Percentiles rank a stretch among this genome's conserved stretches.
phyloP scores from a whole-genome alignment of 1,140 invertebrate genomes.

The Marisa cornuarietis region DNA sequence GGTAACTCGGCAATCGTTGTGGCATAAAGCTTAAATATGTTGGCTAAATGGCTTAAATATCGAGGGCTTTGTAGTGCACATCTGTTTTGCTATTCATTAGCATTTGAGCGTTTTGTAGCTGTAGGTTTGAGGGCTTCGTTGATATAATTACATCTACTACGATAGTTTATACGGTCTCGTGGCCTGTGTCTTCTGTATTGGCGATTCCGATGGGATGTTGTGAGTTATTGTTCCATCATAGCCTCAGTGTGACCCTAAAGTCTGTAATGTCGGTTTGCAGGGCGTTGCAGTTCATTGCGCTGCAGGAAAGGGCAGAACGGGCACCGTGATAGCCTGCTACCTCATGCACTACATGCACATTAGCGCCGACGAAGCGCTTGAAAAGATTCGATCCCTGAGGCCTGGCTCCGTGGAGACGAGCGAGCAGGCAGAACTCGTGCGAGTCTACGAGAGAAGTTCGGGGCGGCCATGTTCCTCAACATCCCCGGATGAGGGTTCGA shows the following conservation, averaged over 20 bases:
- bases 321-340: conserved; percentile 78
- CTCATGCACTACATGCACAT: conserved; percentile 72
- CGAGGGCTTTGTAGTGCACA: too few species aligned
- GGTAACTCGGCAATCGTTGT: background rate
- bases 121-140: too few species aligned
- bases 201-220: background rate
- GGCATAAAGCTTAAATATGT: too few species aligned
- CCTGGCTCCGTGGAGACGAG: conserved; percentile 77
- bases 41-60: too few species aligned
- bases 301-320: conserved; percentile 75
- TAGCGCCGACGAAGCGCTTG: conserved; percentile 73
- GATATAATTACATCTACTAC: too few species aligned
- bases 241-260: background rate
- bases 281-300: conserved; percentile 76
- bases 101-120: too few species aligned
- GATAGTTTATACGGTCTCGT: too few species aligned
- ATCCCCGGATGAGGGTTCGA: background rate
- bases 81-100: too few species aligned
- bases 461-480: background rate
- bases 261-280: conserved; percentile 61
- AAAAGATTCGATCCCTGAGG: conserved; percentile 71
- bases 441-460: conserved; percentile 67
- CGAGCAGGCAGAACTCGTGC: conserved; percentile 74
- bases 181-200: too few species aligned
- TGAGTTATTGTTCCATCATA: background rate